A percentile compares a stretch with the other conserved stretches of the same genome.
These are phyloP conservation scores for Micromussa lordhowensis DNA, from an alignment of 92 coral and sea anemone species.

Conservation along the genomic window DNA sequence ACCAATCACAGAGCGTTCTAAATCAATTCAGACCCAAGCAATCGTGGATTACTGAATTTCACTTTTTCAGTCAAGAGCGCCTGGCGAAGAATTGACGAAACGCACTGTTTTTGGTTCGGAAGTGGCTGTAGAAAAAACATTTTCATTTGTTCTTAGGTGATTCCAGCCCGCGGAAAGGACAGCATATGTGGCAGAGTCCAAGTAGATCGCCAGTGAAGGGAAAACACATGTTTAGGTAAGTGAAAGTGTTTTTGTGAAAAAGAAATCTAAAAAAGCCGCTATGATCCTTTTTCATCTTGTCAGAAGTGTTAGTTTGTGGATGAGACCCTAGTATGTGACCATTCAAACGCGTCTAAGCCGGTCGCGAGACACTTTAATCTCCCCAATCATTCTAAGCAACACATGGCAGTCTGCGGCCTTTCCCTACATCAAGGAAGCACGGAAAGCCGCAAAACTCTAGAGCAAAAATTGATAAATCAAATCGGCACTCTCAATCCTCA, in stretches of 20 bases:
- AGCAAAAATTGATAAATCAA: no score
- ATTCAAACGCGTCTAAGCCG: no score
- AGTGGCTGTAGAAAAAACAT: neutral
- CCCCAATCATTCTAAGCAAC: no score
- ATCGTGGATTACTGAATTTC: neutral
- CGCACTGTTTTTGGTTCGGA: neutral
- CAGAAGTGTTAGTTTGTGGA: no score
- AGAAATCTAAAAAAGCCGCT: no score
- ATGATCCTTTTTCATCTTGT: no score
- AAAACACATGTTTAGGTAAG: constrained; percentile 84
- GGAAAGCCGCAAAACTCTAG: no score
- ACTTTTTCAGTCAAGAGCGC: neutral
- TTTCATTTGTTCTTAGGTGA: constrained; percentile 57
- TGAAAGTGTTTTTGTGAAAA: neutral
- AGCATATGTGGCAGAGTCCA: constrained; percentile 74
- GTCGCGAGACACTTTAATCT: no score
- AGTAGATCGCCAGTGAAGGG: constrained; percentile 65
- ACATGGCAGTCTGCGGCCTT: no score
- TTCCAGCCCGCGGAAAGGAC: constrained; percentile 71
- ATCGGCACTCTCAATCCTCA: no score
- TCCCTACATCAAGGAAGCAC: no score
- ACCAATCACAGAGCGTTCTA: neutral
- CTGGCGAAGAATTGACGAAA: neutral
- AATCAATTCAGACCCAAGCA: neutral
- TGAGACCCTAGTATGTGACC: no score